phyloP scores from a whole-genome alignment of 2,888 invertebrate genomes.

The Perizoma flavofasciatum region DNA sequence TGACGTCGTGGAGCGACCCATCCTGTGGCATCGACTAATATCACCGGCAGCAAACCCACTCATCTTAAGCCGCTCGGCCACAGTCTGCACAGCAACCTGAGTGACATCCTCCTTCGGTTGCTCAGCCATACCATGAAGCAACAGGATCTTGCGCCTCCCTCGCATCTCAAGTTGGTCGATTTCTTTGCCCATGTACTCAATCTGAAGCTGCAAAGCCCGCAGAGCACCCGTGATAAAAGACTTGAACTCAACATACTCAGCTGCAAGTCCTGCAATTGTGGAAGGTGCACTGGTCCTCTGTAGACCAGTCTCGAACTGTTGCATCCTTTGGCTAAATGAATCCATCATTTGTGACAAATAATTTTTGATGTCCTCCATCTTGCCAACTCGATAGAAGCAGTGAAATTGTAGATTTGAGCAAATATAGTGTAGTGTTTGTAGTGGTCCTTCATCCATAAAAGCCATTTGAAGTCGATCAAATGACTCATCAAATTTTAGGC shows the following conservation, averaged over 20 bases:
- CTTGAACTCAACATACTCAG: constrained; percentile 9
- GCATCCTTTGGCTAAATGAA: too few relatives aligned
- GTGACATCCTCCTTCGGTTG: too few relatives aligned
- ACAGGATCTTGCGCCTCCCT: constrained; percentile 7
- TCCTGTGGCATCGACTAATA: constrained; percentile 12
- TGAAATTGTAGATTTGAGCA: too few relatives aligned
- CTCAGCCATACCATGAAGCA: constrained; percentile 14
- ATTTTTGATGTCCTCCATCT: too few relatives aligned
- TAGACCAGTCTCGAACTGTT: too few relatives aligned
- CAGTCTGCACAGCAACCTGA: constrained; percentile 3
- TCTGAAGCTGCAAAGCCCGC: constrained; percentile 5
- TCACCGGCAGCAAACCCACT: background rate
- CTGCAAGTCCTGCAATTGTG: constrained; percentile 1
- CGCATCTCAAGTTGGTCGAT: constrained; percentile 5
- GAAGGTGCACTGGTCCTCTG: background rate
- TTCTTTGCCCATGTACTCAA: constrained; percentile 4
- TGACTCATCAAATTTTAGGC: too few relatives aligned
- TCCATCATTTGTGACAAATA: too few relatives aligned
- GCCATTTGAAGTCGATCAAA: too few relatives aligned
- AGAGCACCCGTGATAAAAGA: background rate
- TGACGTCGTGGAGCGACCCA: constrained; percentile 5
- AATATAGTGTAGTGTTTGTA: too few relatives aligned
- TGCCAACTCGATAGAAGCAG: too few relatives aligned
- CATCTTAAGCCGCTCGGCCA: background rate
- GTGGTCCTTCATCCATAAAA: too few relatives aligned